These are phyloP conservation scores for Sminthurinus aureus DNA, from an alignment of 2,888 invertebrate genomes.

Conservation along the genomic window DNA sequence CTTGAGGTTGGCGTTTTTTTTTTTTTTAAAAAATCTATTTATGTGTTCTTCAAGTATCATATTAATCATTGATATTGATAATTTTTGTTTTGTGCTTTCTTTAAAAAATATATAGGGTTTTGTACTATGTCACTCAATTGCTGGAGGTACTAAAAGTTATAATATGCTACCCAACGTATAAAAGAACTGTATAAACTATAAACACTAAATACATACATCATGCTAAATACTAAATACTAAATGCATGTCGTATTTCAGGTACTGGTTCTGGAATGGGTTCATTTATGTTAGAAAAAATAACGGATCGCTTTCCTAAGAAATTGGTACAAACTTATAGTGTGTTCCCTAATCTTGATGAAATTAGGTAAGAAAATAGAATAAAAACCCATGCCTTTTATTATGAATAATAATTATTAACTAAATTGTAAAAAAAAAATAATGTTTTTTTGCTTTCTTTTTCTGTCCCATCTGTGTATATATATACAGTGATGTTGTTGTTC, in stretches of 20 bases:
- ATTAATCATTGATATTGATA: background rate
- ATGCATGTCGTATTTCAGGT: too few relatives aligned
- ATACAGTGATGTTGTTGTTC: conserved; percentile 91
- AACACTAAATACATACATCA: too few relatives aligned
- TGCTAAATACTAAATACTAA: too few relatives aligned
- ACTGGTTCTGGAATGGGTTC: conserved; percentile 99
- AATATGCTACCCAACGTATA: too few relatives aligned
- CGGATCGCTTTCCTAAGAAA: conserved; percentile 96
- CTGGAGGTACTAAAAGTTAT: too few relatives aligned
- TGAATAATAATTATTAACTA: background rate
- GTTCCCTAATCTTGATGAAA: conserved; percentile 97
- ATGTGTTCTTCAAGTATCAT: background rate
- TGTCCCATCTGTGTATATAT: conserved; percentile 43
- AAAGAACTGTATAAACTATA: too few relatives aligned
- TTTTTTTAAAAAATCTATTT: background rate
- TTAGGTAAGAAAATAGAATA: conserved; percentile 69
- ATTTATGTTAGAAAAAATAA: conserved; percentile 85
- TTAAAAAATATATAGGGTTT: conserved; percentile 75
- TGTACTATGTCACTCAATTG: conserved; percentile 97
- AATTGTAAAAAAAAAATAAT: background rate
- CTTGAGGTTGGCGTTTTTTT: conserved; percentile 76
- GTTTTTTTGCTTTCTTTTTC: background rate
- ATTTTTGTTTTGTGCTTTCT: background rate
- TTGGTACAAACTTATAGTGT: conserved; percentile 98
- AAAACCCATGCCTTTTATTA: background rate